These are phyloP conservation scores for Peribatodes rhomboidaria DNA, from an alignment of 2,888 invertebrate species.

Conservation along the genomic window DNA sequence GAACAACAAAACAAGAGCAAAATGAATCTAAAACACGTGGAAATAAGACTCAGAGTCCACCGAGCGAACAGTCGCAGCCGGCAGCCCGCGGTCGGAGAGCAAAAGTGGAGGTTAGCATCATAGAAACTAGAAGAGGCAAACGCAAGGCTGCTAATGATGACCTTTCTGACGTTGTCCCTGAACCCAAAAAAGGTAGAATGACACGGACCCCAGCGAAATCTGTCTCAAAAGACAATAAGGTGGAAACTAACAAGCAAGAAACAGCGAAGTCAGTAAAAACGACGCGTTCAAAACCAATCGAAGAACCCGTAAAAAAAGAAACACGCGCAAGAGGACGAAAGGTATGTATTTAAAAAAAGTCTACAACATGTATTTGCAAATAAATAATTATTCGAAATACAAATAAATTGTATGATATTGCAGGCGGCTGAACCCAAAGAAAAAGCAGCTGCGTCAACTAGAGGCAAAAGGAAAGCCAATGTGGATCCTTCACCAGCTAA, in stretches of 20 bases:
- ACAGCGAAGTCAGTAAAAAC: conserved; percentile 22
- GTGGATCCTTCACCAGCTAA: conserved; percentile 48
- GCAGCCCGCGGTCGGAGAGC: conserved; percentile 34
- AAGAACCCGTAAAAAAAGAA: conserved; percentile 9
- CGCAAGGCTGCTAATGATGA: conserved; percentile 48
- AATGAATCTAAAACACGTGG: conserved; percentile 36
- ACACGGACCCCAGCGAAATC: conserved; percentile 19
- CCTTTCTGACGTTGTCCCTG: conserved; percentile 47
- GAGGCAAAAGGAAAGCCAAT: conserved; percentile 55
- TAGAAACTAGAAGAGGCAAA: conserved; percentile 43
- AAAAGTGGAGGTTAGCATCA: not conserved
- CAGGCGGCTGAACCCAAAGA: conserved; percentile 47
- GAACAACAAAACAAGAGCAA: conserved; percentile 27
- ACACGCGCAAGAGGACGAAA: conserved; percentile 16
- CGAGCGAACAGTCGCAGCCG: conserved; percentile 41
- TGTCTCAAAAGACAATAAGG: conserved; percentile 10
- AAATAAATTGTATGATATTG: not conserved
- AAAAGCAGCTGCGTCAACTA: conserved; percentile 35
- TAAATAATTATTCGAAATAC: not conserved
- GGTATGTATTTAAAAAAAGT: conserved; percentile 5
- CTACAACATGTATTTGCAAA: not conserved
- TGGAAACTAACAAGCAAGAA: conserved; percentile 6
- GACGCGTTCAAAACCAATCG: conserved; percentile 11
- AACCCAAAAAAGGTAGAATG: conserved; percentile 42
- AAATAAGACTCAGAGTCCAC: conserved; percentile 25